A percentile compares a stretch with the other conserved stretches of the same genome.
Conservation (phyloP, 2,113 vertebrate genomes). For the Laticauda laticaudata region DNA sequence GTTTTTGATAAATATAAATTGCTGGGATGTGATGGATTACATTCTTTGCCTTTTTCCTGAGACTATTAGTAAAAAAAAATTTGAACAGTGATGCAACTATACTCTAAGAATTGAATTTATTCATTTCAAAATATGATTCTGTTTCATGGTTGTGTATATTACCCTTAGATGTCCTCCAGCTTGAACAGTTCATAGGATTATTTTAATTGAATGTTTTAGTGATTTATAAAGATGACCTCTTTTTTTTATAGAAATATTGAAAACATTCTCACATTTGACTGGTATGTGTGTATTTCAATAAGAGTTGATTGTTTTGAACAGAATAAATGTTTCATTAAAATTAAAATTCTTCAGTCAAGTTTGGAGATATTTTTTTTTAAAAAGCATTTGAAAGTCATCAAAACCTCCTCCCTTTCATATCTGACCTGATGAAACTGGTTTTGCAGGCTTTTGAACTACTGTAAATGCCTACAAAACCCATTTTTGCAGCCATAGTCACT, state of each 20-base stretch:
- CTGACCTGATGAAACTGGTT: background rate
- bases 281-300: background rate
- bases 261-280: background rate
- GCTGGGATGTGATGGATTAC: background rate
- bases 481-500: background rate
- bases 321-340: background rate
- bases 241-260: background rate
- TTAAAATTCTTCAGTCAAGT: background rate
- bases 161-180: background rate
- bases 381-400: background rate
- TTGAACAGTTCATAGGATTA: background rate
- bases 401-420: background rate
- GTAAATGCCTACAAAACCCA: background rate
- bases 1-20: too few relatives aligned
- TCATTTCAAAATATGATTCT: background rate
- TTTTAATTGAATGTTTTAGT: background rate
- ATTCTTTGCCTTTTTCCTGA: background rate
- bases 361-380: background rate
- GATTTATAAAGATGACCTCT: background rate
- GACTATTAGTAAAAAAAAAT: background rate
- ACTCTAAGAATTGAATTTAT: background rate
- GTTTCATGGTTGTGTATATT: background rate
- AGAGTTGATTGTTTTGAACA: background rate
- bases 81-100: background rate
- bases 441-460: background rate